Evolutionary conservation across 2,797 vertebrate species (phyloP).

Genomic region (Chiropotes sagulatus): DNA sequence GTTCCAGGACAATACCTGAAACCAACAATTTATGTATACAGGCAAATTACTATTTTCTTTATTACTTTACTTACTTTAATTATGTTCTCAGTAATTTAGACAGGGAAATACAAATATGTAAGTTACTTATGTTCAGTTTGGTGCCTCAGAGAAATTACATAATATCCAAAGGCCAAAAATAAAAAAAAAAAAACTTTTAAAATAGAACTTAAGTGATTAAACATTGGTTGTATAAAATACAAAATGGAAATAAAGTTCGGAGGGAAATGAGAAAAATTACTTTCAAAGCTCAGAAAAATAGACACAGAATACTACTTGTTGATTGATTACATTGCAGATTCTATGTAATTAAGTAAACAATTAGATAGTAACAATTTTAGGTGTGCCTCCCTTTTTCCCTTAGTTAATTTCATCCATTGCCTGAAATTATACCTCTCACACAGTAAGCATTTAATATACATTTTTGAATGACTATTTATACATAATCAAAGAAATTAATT

Average conservation of each 20-base stretch:
- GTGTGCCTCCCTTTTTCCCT: background rate
- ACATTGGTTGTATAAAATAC: background rate
- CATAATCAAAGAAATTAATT: background rate
- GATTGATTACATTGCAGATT: background rate
- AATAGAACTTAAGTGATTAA: conserved; percentile 50
- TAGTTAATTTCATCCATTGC: conserved; percentile 27
- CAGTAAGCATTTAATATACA: background rate
- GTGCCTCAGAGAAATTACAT: background rate
- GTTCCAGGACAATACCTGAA: background rate
- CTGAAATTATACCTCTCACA: background rate
- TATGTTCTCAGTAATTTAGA: background rate
- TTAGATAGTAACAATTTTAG: background rate
- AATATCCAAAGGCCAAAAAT: background rate
- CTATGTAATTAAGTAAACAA: background rate
- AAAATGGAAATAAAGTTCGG: background rate
- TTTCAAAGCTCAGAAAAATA: conserved; percentile 24
- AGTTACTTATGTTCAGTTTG: background rate
- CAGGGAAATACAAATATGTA: background rate
- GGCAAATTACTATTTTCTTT: background rate
- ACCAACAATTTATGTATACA: background rate
- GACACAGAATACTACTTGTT: background rate
- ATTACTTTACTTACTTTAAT: background rate
- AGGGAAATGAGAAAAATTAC: background rate
- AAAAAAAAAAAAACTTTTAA: conserved; percentile 5
- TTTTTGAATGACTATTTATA: background rate